Evolutionary conservation across 2,888 invertebrate genomes (phyloP).

Genomic region (Acanthopleura granulata): DNA sequence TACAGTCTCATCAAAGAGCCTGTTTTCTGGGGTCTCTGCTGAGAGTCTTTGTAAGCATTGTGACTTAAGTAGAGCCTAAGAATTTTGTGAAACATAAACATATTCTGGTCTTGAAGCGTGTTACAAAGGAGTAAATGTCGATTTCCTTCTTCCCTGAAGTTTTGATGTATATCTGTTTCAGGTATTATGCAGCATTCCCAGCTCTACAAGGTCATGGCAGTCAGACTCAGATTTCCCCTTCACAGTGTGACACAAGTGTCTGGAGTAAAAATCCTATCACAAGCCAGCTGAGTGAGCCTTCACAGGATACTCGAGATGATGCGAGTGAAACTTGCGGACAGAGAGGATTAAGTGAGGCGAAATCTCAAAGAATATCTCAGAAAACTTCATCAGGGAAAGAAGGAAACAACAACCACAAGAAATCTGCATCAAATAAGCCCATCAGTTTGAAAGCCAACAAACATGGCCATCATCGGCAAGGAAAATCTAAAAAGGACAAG

Average conservation of each 20-base stretch:
- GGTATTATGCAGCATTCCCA: conserved; percentile 71
- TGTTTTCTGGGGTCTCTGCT: too few species aligned
- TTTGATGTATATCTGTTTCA: conserved; percentile 36
- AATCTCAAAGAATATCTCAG: conserved; percentile 11
- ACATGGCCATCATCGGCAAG: conserved; percentile 1
- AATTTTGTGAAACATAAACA: too few species aligned
- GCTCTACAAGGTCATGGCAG: conserved; percentile 58
- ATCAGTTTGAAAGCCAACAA: conserved; percentile 7
- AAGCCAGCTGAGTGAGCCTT: conserved; percentile 24
- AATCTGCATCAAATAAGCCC: not conserved
- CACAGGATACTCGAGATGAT: conserved; percentile 7
- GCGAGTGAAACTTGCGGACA: conserved; percentile 8
- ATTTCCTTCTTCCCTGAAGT: too few species aligned
- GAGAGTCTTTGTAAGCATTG: too few species aligned
- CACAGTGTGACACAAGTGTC: conserved; percentile 26
- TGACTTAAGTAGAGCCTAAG: too few species aligned
- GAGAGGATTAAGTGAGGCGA: conserved; percentile 10
- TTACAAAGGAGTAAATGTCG: too few species aligned
- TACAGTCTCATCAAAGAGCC: too few species aligned
- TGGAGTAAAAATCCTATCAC: conserved; percentile 48
- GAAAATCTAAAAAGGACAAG: conserved; percentile 22
- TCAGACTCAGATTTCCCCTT: conserved; percentile 33
- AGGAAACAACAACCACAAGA: conserved; percentile 6
- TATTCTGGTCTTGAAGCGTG: too few species aligned
- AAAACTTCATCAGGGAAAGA: conserved; percentile 5